Evolutionary conservation across 2,113 vertebrate species (phyloP).

Genomic region (Psittacara wagleri): DNA sequence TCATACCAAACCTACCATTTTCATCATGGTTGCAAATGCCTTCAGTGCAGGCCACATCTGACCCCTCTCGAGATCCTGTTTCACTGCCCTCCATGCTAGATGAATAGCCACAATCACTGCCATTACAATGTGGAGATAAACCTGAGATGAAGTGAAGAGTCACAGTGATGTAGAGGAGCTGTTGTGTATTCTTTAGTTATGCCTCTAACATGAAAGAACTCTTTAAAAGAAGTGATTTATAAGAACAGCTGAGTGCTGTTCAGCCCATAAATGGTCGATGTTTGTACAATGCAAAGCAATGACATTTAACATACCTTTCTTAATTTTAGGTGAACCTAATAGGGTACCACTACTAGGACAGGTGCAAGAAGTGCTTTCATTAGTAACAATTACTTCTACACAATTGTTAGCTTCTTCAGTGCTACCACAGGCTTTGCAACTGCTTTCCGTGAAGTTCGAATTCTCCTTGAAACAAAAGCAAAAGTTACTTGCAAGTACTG

Average conservation of each 20-base stretch:
- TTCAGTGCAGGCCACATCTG: constrained; percentile 93
- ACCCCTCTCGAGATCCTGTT: constrained; percentile 90
- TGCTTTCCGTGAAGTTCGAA: constrained; percentile 78
- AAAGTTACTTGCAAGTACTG: background rate
- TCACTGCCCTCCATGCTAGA: constrained; percentile 97
- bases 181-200: background rate
- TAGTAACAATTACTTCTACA: constrained; percentile 82
- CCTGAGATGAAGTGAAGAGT: constrained; percentile 67
- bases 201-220: background rate
- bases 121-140: constrained; percentile 86
- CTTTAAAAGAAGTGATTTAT: background rate
- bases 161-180: background rate
- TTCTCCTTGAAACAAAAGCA: constrained; percentile 75
- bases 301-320: constrained; percentile 79
- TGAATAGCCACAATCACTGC: constrained; percentile 94
- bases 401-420: constrained; percentile 74
- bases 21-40: constrained; percentile 96
- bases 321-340: constrained; percentile 85
- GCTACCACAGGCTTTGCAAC: constrained; percentile 87
- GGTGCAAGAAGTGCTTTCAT: constrained; percentile 83
- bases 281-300: background rate
- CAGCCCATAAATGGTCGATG: background rate
- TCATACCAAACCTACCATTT: constrained; percentile 78
- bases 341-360: constrained; percentile 82
- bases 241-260: background rate